Base-by-base conservation (phyloP, 2,888 invertebrate genomes). In the Rambutsinella grinnellia region DNA sequence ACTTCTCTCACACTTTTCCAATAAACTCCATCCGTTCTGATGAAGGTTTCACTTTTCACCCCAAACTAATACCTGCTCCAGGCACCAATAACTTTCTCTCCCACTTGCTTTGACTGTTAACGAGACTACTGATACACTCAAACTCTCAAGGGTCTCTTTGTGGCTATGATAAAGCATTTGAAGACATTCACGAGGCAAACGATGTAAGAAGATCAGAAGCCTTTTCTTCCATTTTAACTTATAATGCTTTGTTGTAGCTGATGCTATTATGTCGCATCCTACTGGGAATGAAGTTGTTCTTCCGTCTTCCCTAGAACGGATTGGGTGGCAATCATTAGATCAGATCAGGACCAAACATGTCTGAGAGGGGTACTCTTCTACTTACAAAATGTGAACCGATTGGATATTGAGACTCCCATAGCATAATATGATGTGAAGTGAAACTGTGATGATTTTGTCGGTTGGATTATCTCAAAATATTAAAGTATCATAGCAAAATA, bases 71-170 rank as follows among this genome's bases (percentile, higher is more conserved):
- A 63, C 57, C 57, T 71, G 71, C 71, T 71, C 63, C 54, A 57
- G 71, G 63, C 62, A 71, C 61, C 69, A 46, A 56, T 57, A 56
- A 56, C n/a, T n/a, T n/a, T 63, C 47, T 61, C 47, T 1, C 28
- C 57, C 19, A 6, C 54, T 36, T 17, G 17, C 63, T 54, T 54
- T 57, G 63, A 63, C 63, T 71, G 49, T 49, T 71, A 71, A 71
- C 62, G 71, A 71, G 71, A 63, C 56, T 46, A 62, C 61, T 63
- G 57, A 69, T 44, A 53, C 56, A 63, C 57, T 56, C 24, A 47
- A 57, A 63, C 62, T 71, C 71, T 71, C 71, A 21, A 57, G 71
- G 71, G 71, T n/a, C n/a, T n/a, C 36, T 71, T 71, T 71, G 71
- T 26, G 71, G 62, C 57, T 62, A 71, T 61, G 61, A 61, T 71